These are phyloP conservation scores for Prunella fulvescens DNA, from an alignment of 2,113 vertebrate species.

Conservation along the genomic window DNA sequence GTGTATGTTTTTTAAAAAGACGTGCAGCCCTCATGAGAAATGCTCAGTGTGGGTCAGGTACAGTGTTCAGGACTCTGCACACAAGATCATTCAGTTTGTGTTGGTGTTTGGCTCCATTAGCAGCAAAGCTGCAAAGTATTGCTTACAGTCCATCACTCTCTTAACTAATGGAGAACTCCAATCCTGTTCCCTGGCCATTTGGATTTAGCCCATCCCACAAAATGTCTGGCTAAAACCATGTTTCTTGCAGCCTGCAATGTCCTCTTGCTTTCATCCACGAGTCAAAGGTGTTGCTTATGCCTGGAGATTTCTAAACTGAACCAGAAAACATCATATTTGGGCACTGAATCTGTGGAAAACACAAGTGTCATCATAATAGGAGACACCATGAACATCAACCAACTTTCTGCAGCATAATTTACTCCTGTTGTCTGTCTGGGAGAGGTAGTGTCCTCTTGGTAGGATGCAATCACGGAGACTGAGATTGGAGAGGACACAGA, in stretches of 20 bases:
- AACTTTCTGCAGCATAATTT: neutral
- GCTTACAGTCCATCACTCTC: neutral
- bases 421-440: neutral
- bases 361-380: neutral
- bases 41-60: neutral
- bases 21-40: neutral
- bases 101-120: neutral
- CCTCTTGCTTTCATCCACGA: neutral
- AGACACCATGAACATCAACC: neutral
- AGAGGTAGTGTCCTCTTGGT: neutral
- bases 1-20: neutral
- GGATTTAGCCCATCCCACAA: neutral
- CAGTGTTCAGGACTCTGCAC: neutral
- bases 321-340: rapidly evolving
- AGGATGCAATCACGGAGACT: neutral
- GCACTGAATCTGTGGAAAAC: neutral
- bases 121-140: neutral
- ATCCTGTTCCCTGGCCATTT: neutral
- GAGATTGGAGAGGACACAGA: neutral
- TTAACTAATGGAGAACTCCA: neutral
- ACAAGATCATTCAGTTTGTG: rapidly evolving
- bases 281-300: neutral
- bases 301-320: neutral
- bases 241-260: neutral
- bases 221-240: neutral